These are phyloP conservation scores for Diachrysia chrysitis DNA, from an alignment of 2,888 invertebrate genomes.

Conservation along the genomic window DNA sequence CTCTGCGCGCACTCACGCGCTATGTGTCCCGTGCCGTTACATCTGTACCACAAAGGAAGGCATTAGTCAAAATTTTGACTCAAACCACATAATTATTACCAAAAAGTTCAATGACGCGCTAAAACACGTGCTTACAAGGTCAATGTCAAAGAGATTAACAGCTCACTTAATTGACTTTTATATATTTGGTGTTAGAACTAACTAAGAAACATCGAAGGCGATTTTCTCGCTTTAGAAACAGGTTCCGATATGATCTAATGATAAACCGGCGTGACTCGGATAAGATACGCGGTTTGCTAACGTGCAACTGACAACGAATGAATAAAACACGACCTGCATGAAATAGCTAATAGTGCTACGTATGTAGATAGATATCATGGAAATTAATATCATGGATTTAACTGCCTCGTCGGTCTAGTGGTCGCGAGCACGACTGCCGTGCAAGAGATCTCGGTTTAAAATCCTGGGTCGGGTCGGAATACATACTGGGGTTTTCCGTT, in stretches of 20 bases:
- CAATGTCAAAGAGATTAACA: slow-evolving; percentile 36
- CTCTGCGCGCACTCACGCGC: slow-evolving; percentile 97
- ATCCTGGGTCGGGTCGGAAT: no score
- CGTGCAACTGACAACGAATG: slow-evolving; percentile 13
- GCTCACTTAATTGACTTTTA: no score
- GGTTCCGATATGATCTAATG: slow-evolving; percentile 52
- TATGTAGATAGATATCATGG: slow-evolving; percentile 14
- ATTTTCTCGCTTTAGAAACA: slow-evolving; percentile 40
- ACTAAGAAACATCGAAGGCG: slow-evolving; percentile 27
- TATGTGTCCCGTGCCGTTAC: slow-evolving; percentile 97
- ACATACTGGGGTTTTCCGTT: no score
- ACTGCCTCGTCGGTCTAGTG: no score
- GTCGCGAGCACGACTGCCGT: no score
- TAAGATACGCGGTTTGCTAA: slow-evolving; percentile 31
- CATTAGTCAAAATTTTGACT: slow-evolving; percentile 6
- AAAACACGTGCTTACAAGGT: slow-evolving; percentile 44
- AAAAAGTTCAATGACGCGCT: slow-evolving; percentile 26
- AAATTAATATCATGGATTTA: no score
- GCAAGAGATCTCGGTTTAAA: no score
- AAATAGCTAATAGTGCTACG: slow-evolving; percentile 20
- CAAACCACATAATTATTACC: neutral
- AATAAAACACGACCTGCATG: slow-evolving; percentile 21
- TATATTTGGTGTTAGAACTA: neutral
- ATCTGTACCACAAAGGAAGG: slow-evolving; percentile 83
- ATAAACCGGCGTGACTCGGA: slow-evolving; percentile 44